Base-by-base conservation (phyloP, 2,113 vertebrate species). In the Prinia subflava region DNA sequence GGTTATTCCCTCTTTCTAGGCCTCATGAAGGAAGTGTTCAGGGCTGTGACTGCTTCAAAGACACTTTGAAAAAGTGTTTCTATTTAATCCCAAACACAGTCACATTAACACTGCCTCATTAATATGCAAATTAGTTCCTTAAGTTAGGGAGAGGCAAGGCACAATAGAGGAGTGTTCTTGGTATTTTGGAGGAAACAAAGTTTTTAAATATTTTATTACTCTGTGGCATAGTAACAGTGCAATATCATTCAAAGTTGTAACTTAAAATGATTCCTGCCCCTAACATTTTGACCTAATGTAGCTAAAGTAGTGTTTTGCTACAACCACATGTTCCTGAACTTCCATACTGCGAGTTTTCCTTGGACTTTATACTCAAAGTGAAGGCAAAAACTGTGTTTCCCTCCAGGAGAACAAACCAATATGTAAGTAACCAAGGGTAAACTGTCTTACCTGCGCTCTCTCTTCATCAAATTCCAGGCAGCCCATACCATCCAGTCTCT, bases 401-500 rank as follows among this genome's bases (percentile, higher is more conserved):
- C 31, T 55, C 33, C 65, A 47, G 47, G 49, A 89, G 25, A 4
- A 39, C 18, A 88, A 60, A 62, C 15, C 41, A 41, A 39, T 0
- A 31, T 1, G 2, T 28, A n/a, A 56, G 23, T 1, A 46, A 35
- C 47, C 24, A 10, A 3, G 17, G 47, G 89, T 39, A 90, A 56
- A 59, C 52, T 28, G 22, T 39, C 94, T 97, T 98, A 99, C 99
- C 99, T 99, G 99, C 6, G 99, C 99, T 96, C 99, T 98, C 94
- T 99, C 99, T 24, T 99, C 99, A 95, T 99, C 99, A 64, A 99
- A 99, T 90, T 99, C 99, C 98, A 99, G 98, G 97, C 98, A 99
- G 71, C 99, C 99, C 99, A 99, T 99, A 94, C 99, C 99, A 93
- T 99, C 99, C 97, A 99, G 98, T 94, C 99, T 98, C 97, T 99